These are phyloP conservation scores for Microcebus griseorufus DNA, from an alignment of 2,113 vertebrate species.

Conservation along the genomic window DNA sequence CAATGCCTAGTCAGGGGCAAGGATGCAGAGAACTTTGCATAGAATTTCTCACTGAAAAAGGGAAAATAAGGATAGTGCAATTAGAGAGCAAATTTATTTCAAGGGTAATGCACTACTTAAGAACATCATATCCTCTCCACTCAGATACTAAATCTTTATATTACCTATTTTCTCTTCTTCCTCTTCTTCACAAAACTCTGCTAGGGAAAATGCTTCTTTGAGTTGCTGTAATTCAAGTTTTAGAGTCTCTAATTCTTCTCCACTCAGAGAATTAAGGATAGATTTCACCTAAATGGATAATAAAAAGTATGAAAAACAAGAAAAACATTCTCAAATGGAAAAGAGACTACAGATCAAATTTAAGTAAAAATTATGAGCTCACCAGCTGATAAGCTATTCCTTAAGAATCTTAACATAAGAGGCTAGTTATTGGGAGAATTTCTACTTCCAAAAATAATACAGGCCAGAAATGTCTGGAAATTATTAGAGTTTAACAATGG, in stretches of 20 bases:
- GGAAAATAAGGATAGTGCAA: background rate
- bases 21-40: background rate
- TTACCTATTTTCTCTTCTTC: slow-evolving; percentile 92
- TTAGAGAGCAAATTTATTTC: background rate
- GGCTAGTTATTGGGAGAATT: background rate
- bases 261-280: slow-evolving; percentile 90
- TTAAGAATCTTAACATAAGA: slow-evolving; percentile 10
- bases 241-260: slow-evolving; percentile 87
- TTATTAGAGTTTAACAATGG: background rate
- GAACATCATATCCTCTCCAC: background rate
- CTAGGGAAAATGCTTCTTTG: slow-evolving; percentile 92
- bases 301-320: slow-evolving; percentile 53
- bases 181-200: slow-evolving; percentile 96
- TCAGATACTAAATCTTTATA: background rate
- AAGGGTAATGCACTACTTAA: background rate
- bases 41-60: background rate
- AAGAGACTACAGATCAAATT: background rate
- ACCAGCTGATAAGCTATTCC: background rate
- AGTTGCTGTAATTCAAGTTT: slow-evolving; percentile 90
- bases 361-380: slow-evolving; percentile 47
- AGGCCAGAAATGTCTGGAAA: slow-evolving; percentile 14
- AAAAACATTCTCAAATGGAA: background rate
- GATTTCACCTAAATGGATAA: slow-evolving; percentile 89
- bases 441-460: slow-evolving; percentile 35
- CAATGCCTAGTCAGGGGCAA: background rate